phyloP scores from a whole-genome alignment of 2,113 vertebrate genomes.

The Corythaeola cristata region DNA sequence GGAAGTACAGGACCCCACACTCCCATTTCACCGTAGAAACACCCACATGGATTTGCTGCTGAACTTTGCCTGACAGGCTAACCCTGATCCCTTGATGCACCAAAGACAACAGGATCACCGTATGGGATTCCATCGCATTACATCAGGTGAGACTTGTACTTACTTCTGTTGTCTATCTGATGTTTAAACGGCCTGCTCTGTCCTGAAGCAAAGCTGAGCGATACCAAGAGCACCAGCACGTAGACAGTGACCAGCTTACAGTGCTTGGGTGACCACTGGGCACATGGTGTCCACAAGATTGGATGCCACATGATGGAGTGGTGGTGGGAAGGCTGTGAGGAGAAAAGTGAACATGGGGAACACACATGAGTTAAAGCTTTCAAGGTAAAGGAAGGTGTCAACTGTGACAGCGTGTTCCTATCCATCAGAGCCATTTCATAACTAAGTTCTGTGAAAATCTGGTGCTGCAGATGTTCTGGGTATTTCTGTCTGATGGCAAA shows the following conservation, averaged over 20 bases:
- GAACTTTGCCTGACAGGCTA: background rate
- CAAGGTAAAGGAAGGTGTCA: background rate
- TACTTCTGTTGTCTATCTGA: slow-evolving; percentile 91
- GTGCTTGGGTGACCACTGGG: slow-evolving; percentile 59
- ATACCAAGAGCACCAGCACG: slow-evolving; percentile 78
- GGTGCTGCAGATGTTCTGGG: background rate
- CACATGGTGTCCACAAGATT: background rate
- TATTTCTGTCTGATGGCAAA: background rate
- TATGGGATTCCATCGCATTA: accelerated
- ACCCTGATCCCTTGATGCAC: background rate
- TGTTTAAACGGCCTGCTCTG: slow-evolving; percentile 82
- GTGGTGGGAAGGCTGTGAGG: slow-evolving; percentile 3
- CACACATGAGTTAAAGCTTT: background rate
- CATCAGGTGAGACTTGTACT: slow-evolving; percentile 41
- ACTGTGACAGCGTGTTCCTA: background rate
- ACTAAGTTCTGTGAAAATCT: background rate
- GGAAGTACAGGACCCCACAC: background rate
- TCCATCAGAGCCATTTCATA: background rate
- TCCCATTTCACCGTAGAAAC: background rate
- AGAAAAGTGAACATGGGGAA: background rate
- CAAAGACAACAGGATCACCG: accelerated
- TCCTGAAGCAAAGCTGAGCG: slow-evolving; percentile 70
- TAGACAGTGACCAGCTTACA: slow-evolving; percentile 71
- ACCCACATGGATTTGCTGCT: background rate
- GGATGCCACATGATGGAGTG: slow-evolving; percentile 53